Percentiles rank a stretch among this genome's conserved stretches.
Conservation (phyloP, 1,140 invertebrate species). For the Scaptomyza hsui region DNA sequence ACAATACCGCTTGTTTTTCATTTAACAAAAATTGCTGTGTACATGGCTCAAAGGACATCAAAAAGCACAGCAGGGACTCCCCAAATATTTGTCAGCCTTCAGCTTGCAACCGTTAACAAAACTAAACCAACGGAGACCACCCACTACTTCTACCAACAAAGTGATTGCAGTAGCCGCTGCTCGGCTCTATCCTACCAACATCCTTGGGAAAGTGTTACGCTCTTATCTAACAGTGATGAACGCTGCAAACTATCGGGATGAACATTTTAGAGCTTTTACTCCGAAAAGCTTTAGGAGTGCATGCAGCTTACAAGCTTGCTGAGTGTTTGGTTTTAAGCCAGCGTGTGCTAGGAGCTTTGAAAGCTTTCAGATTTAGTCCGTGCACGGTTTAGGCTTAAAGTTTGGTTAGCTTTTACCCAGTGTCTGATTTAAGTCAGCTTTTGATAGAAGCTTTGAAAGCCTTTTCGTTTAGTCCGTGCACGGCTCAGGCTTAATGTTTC, state of each 20-base stretch:
- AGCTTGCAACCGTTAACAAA: constrained; percentile 11
- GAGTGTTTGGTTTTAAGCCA: not conserved
- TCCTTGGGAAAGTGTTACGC: not conserved
- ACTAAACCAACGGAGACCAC: constrained; percentile 2
- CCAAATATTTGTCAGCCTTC: constrained; percentile 1
- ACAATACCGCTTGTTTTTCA: constrained; percentile 55
- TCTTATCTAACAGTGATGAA: not conserved
- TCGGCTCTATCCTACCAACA: not conserved
- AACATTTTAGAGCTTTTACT: not conserved
- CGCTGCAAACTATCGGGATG: constrained; percentile 8
- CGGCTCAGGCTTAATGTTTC: too few relatives aligned
- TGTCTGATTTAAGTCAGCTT: too few relatives aligned
- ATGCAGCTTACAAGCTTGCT: not conserved
- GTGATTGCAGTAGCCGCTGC: not conserved
- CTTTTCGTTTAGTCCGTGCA: too few relatives aligned
- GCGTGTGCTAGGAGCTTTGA: too few relatives aligned
- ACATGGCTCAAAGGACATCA: constrained; percentile 3
- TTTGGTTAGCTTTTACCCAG: too few relatives aligned
- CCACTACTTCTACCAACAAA: not conserved
- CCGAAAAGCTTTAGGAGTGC: constrained; percentile 22
- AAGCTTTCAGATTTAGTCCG: not conserved
- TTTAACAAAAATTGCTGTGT: constrained; percentile 1
- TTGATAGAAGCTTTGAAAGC: too few relatives aligned
- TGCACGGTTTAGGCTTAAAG: too few relatives aligned
- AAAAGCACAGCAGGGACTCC: not conserved